These are phyloP conservation scores for Lordiphosa andalusiaca DNA, from an alignment of 2,888 invertebrate species.

Conservation along the genomic window DNA sequence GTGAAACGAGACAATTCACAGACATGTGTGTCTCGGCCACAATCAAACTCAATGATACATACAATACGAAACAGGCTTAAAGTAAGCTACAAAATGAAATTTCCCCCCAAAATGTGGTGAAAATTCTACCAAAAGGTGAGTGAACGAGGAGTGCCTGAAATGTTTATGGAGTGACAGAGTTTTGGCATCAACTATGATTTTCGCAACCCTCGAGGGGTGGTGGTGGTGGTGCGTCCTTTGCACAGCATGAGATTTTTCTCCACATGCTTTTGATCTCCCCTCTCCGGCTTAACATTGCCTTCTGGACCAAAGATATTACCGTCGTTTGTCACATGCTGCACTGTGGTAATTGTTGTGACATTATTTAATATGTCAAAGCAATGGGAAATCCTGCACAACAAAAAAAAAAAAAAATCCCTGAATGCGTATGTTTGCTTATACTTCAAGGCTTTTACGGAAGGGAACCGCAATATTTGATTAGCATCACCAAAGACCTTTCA, in stretches of 20 bases:
- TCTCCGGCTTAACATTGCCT: not conserved
- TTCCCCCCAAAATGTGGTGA: slow-evolving; percentile 31
- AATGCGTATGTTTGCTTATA: slow-evolving; percentile 11
- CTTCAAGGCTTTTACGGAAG: slow-evolving; percentile 46
- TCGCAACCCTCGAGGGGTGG: slow-evolving; percentile 34
- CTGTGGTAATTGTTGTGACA: slow-evolving; percentile 71
- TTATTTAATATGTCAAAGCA: slow-evolving; percentile 75
- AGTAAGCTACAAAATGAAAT: slow-evolving; percentile 62
- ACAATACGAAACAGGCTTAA: slow-evolving; percentile 32
- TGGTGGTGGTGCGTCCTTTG: slow-evolving; percentile 44
- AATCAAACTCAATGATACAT: slow-evolving; percentile 27
- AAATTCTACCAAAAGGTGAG: slow-evolving; percentile 20
- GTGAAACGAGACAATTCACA: slow-evolving; percentile 29
- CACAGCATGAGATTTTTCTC: slow-evolving; percentile 64
- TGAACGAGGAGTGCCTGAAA: slow-evolving; percentile 18
- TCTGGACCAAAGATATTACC: slow-evolving; percentile 1
- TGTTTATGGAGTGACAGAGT: slow-evolving; percentile 9
- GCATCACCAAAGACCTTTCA: slow-evolving; percentile 54
- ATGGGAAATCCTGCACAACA: slow-evolving; percentile 60
- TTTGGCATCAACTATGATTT: slow-evolving; percentile 26
- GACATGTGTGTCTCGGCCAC: slow-evolving; percentile 55
- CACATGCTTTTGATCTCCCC: slow-evolving; percentile 46
- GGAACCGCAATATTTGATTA: slow-evolving; percentile 74
- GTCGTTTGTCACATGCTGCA: slow-evolving; percentile 49
- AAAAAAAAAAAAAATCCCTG: slow-evolving; percentile 13